These are phyloP conservation scores for Platichthys stellatus DNA, from an alignment of 2,113 vertebrate species.

Conservation along the genomic window DNA sequence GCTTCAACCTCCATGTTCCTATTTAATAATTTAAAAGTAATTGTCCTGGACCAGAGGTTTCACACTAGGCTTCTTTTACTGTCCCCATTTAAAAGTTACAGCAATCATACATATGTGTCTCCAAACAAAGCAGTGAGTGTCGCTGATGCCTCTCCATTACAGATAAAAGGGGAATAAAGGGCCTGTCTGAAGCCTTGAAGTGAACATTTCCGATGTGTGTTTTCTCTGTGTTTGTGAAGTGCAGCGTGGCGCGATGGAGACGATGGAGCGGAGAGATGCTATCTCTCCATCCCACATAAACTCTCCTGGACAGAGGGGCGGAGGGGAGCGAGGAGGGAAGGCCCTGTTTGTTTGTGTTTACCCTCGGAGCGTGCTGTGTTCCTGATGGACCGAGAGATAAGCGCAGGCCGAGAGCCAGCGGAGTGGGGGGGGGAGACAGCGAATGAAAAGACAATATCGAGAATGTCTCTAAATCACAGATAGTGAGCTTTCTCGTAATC, in stretches of 20 bases:
- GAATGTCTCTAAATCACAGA: not conserved
- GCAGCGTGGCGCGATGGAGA: slow-evolving; percentile 72
- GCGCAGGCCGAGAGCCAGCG: not conserved
- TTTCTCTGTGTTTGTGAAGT: slow-evolving; percentile 75
- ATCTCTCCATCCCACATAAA: slow-evolving; percentile 75
- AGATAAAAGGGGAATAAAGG: slow-evolving; percentile 57
- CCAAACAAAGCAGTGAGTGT: slow-evolving; percentile 7
- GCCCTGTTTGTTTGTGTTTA: slow-evolving; percentile 77
- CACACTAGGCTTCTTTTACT: not conserved
- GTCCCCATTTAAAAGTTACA: not conserved
- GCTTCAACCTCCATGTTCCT: slow-evolving; percentile 19
- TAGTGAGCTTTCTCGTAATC: not conserved
- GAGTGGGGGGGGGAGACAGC: not conserved
- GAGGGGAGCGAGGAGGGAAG: slow-evolving; percentile 27
- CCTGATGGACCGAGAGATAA: slow-evolving; percentile 69
- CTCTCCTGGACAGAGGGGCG: slow-evolving; percentile 55
- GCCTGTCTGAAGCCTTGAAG: slow-evolving; percentile 55
- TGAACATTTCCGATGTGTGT: slow-evolving; percentile 69
- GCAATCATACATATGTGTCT: slow-evolving; percentile 6
- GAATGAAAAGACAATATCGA: not conserved
- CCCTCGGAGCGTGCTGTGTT: slow-evolving; percentile 70
- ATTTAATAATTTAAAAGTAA: slow-evolving; percentile 37
- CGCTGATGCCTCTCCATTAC: slow-evolving; percentile 13
- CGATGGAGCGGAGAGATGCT: slow-evolving; percentile 71
- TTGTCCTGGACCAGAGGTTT: slow-evolving; percentile 1